Percentiles rank a stretch among this genome's conserved stretches.
phyloP scores from a whole-genome alignment of 2,797 vertebrate genomes.

The Chloroceryle amazona region DNA sequence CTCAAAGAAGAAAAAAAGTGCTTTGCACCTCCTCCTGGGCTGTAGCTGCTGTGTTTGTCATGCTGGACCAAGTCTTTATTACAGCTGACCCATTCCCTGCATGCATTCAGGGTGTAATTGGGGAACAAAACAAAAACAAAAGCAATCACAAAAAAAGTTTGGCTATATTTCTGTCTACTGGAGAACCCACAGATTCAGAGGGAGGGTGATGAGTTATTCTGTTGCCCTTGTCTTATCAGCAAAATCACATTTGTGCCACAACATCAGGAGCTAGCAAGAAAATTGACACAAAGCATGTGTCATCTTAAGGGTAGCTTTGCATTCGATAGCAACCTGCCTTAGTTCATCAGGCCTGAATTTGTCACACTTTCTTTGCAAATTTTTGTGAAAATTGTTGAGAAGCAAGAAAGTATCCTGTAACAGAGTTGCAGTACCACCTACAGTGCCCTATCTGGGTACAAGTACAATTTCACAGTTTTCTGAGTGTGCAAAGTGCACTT shows the following conservation, averaged over 20 bases:
- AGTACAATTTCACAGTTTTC: neutral
- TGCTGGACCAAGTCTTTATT: neutral
- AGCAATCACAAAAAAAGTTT: neutral
- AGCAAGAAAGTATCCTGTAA: neutral
- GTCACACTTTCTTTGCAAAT: neutral
- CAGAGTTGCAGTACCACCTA: neutral
- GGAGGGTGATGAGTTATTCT: neutral
- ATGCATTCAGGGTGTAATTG: neutral
- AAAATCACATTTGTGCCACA: neutral
- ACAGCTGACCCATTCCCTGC: neutral
- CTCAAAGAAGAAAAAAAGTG: neutral
- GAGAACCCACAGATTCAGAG: neutral
- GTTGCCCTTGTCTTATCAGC: neutral
- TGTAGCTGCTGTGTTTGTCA: neutral
- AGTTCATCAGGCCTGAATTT: neutral
- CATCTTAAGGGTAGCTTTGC: neutral
- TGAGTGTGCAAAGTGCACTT: neutral
- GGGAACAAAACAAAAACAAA: neutral
- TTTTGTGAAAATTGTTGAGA: neutral
- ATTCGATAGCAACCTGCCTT: neutral
- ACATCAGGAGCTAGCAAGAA: neutral
- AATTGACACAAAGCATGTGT: neutral
- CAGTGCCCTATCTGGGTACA: neutral
- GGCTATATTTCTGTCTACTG: neutral
- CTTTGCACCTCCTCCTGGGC: neutral